Evolutionary conservation across 2,113 vertebrate species (phyloP).

Genomic region (Meleagris gallopavo): DNA sequence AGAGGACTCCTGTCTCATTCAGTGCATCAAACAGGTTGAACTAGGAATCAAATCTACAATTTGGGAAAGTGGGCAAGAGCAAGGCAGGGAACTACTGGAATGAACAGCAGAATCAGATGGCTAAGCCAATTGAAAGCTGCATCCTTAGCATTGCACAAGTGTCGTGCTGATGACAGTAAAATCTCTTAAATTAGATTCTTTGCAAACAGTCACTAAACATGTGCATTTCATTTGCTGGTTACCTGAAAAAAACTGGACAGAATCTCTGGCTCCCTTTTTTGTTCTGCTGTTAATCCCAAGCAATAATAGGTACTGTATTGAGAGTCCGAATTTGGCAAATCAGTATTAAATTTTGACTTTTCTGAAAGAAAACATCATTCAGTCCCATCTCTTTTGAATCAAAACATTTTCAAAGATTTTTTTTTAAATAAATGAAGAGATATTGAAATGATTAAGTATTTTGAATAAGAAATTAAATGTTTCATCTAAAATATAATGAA

Average conservation of each 20-base stretch:
- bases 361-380: background rate
- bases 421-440: background rate
- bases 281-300: background rate
- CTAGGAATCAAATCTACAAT: background rate
- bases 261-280: background rate
- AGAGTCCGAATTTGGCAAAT: background rate
- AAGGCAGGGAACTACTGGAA: background rate
- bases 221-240: background rate
- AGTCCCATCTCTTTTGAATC: background rate
- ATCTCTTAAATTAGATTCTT: background rate
- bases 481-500: constrained; percentile 12
- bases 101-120: background rate
- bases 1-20: background rate
- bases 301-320: background rate
- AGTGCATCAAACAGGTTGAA: background rate
- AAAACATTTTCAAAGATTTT: background rate
- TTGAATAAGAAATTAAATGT: background rate
- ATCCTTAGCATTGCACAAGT: background rate
- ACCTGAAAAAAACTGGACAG: background rate
- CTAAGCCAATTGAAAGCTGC: background rate
- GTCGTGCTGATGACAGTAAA: background rate
- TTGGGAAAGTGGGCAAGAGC: background rate
- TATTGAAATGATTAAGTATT: background rate
- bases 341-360: background rate
- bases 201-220: background rate